These are phyloP conservation scores for Hyperopisus bebe DNA, from an alignment of 2,113 vertebrate genomes.

Conservation along the genomic window DNA sequence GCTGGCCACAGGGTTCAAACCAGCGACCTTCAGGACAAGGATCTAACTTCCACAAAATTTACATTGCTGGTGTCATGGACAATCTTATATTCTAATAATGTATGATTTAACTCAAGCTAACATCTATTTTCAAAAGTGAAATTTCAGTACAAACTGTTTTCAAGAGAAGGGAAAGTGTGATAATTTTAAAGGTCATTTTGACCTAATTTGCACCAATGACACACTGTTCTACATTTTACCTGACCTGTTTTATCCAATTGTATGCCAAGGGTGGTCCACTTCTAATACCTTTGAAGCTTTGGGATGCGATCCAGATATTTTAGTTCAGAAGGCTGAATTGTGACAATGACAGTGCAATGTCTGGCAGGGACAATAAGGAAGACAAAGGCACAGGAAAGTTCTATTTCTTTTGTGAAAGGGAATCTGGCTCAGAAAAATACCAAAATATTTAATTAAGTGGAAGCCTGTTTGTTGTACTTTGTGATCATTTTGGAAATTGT, in stretches of 20 bases:
- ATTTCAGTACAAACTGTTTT: background rate
- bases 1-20: background rate
- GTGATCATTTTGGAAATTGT: background rate
- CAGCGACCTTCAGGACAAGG: background rate
- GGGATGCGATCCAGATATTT: background rate
- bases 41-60: background rate
- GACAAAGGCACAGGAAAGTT: background rate
- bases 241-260: background rate
- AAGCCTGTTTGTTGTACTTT: background rate
- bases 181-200: slow-evolving; percentile 17
- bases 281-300: background rate
- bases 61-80: background rate
- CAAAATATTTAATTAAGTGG: background rate
- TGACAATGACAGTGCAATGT: slow-evolving; percentile 2
- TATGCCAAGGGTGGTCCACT: background rate
- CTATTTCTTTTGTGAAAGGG: background rate
- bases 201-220: background rate
- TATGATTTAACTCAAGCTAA: background rate
- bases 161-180: slow-evolving; percentile 30
- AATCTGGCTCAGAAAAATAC: background rate
- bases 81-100: background rate
- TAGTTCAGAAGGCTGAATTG: background rate
- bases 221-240: background rate
- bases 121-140: background rate
- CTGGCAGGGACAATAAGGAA: background rate